These are phyloP conservation scores for Gracilinanus agilis DNA, from an alignment of 2,113 vertebrate species.

Conservation along the genomic window DNA sequence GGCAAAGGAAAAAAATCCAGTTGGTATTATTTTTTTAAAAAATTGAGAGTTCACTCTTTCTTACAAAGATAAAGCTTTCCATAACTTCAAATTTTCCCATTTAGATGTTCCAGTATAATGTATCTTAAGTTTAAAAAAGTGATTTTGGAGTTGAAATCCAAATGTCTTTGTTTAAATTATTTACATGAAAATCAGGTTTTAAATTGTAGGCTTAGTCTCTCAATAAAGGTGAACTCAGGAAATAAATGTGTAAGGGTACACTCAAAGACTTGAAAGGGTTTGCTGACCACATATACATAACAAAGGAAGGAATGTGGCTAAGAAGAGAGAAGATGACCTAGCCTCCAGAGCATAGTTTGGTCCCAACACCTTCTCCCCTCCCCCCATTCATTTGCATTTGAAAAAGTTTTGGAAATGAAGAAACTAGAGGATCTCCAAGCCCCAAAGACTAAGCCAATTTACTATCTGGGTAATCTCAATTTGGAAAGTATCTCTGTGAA, in stretches of 20 bases:
- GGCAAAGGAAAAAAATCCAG: neutral
- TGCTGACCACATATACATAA: neutral
- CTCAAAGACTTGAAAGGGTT: neutral
- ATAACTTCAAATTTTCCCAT: neutral
- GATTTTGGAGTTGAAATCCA: neutral
- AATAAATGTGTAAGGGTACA: neutral
- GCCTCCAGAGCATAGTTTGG: neutral
- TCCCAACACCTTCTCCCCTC: neutral
- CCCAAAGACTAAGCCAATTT: neutral
- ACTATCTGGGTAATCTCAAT: neutral
- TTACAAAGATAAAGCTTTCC: neutral
- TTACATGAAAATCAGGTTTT: neutral
- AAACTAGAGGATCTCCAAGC: neutral
- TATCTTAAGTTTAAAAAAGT: neutral
- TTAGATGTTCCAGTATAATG: neutral
- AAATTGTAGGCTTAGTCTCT: neutral
- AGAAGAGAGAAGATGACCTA: neutral
- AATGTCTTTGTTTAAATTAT: neutral
- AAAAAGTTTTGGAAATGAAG: neutral
- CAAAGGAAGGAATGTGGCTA: neutral
- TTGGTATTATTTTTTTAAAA: neutral
- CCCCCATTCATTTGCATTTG: neutral
- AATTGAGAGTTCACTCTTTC: neutral
- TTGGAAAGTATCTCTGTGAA: neutral
- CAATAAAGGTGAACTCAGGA: neutral